These are phyloP conservation scores for Phalacrocorax aristotelis DNA, from an alignment of 2,113 vertebrate species.

Conservation along the genomic window DNA sequence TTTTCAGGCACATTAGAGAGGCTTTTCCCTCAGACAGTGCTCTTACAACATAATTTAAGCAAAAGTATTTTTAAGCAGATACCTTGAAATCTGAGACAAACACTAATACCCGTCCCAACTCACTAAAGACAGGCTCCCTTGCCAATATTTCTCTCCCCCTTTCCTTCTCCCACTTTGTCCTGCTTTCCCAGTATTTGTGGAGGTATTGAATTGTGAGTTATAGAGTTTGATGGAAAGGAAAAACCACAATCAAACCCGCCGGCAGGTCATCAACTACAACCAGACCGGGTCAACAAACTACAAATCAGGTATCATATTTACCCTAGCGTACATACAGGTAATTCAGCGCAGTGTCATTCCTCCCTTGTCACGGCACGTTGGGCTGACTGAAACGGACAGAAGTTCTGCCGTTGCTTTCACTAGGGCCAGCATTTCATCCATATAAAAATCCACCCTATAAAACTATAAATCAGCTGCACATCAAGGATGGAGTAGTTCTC, in stretches of 20 bases:
- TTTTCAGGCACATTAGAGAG: not conserved
- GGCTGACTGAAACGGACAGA: not conserved
- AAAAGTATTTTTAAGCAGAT: not conserved
- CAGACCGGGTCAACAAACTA: constrained; percentile 17
- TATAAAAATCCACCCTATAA: constrained; percentile 1
- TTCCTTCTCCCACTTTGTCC: constrained; percentile 6
- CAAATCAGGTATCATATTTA: constrained; percentile 30
- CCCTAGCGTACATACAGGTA: constrained; percentile 1
- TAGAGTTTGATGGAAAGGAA: constrained; percentile 44
- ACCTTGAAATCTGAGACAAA: constrained; percentile 19
- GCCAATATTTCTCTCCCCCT: not conserved
- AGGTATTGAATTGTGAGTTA: constrained; percentile 39
- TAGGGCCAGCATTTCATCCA: not conserved
- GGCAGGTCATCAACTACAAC: constrained; percentile 19
- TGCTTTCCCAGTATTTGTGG: constrained; percentile 1
- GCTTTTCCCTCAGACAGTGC: not conserved
- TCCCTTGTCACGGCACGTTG: not conserved
- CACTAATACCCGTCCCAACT: not conserved
- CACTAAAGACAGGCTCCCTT: not conserved
- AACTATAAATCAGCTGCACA: not conserved
- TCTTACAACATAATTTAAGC: not conserved
- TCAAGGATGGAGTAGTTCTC: constrained; percentile 6
- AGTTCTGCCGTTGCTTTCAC: constrained; percentile 25
- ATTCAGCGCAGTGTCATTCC: constrained; percentile 17
- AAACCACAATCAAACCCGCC: constrained; percentile 43